Evolutionary conservation across 2,113 vertebrate genomes (phyloP).

Genomic region (Phylloscopus trochilus): DNA sequence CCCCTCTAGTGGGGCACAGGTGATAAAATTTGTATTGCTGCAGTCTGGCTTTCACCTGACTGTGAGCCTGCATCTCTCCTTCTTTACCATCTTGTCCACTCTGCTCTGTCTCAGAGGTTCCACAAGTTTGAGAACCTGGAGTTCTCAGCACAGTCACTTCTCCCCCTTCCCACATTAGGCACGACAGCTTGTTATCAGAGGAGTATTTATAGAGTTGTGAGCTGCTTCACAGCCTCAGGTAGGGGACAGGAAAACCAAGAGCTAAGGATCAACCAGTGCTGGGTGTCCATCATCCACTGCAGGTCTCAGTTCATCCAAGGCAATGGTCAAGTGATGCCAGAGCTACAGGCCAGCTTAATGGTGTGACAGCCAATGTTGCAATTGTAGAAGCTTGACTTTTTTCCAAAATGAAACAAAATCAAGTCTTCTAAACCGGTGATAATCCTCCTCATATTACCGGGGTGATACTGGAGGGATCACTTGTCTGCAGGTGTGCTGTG

Average conservation of each 20-base stretch:
- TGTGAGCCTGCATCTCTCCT: neutral
- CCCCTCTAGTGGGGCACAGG: neutral
- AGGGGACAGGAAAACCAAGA: neutral
- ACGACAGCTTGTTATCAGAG: neutral
- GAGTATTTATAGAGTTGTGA: neutral
- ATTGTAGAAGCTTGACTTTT: constrained; percentile 13
- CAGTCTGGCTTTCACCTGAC: neutral
- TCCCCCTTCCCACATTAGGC: neutral
- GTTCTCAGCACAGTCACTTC: neutral
- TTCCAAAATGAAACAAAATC: constrained; percentile 45
- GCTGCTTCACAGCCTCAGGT: neutral
- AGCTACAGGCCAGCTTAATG: neutral
- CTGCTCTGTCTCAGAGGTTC: neutral
- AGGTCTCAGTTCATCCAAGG: neutral
- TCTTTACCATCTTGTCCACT: neutral
- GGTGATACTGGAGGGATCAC: neutral
- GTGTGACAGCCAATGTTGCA: neutral
- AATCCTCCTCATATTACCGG: neutral
- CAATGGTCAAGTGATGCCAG: neutral
- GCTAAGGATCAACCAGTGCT: neutral
- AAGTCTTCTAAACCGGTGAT: neutral
- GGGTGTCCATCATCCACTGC: neutral
- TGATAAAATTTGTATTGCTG: neutral
- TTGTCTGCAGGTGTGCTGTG: neutral
- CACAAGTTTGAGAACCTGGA: neutral